These are phyloP conservation scores for Tetragnatha versicolor DNA, from an alignment of 1,140 invertebrate species.

Conservation along the genomic window DNA sequence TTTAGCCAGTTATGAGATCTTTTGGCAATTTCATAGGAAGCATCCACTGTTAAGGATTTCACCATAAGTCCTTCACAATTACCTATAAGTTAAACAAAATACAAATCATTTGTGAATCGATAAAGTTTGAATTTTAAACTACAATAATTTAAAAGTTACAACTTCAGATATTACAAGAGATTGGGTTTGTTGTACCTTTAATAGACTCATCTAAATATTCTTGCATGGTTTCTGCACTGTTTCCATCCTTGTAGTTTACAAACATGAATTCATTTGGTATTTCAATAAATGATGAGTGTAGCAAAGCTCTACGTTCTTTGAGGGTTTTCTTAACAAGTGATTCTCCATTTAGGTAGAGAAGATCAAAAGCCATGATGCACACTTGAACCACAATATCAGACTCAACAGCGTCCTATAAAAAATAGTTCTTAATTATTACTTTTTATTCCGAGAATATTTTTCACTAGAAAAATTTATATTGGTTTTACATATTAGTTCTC, in stretches of 20 bases:
- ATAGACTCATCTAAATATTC: slow-evolving; percentile 95
- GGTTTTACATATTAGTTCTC: too few species aligned
- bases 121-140: not conserved
- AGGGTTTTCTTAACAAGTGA: slow-evolving; percentile 84
- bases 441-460: too few species aligned
- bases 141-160: too few species aligned
- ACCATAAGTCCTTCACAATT: slow-evolving; percentile 99
- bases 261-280: slow-evolving; percentile 87
- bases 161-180: not conserved
- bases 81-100: slow-evolving; percentile 65
- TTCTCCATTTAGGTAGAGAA: slow-evolving; percentile 92
- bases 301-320: slow-evolving; percentile 75
- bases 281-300: slow-evolving; percentile 75
- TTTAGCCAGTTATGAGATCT: slow-evolving; percentile 97
- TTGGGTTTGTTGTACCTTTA: slow-evolving; percentile 70
- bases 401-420: slow-evolving; percentile 80
- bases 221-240: slow-evolving; percentile 89
- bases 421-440: slow-evolving; percentile 39
- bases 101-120: slow-evolving; percentile 30
- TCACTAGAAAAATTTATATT: too few species aligned
- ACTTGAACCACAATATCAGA: slow-evolving; percentile 95
- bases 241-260: slow-evolving; percentile 80
- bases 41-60: slow-evolving; percentile 90
- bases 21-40: slow-evolving; percentile 98
- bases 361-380: slow-evolving; percentile 97